phyloP scores from a whole-genome alignment of 2,888 invertebrate genomes.

The Lacanobia oleracea region DNA sequence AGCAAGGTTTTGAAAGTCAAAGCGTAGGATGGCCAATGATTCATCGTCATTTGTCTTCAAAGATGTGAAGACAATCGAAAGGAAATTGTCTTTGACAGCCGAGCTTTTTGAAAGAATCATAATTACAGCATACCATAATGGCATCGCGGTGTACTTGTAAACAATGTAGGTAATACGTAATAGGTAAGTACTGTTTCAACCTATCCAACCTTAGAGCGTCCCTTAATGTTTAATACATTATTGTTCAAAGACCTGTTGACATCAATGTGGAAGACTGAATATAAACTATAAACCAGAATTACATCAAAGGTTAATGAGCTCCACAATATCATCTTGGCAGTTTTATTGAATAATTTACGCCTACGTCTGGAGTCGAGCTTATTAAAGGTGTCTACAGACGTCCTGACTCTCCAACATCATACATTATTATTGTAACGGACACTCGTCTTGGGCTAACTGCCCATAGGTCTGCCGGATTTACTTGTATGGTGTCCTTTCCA shows the following conservation, averaged over 20 bases:
- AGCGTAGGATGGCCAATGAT: conserved; percentile 22
- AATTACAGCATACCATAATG: too few relatives aligned
- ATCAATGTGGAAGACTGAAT: conserved; percentile 14
- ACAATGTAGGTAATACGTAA: too few relatives aligned
- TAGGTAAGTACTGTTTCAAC: too few relatives aligned
- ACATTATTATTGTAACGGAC: conserved; percentile 16
- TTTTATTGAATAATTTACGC: conserved; percentile 45
- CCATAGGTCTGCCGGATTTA: conserved; percentile 25
- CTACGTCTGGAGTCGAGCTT: conserved; percentile 17
- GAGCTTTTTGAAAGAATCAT: not conserved
- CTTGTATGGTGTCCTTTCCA: conserved; percentile 41
- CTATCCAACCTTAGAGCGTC: not conserved
- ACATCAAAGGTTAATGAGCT: conserved; percentile 32
- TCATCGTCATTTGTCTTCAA: conserved; percentile 5
- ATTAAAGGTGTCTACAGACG: conserved; percentile 11
- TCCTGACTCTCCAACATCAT: not conserved
- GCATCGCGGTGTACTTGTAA: too few relatives aligned
- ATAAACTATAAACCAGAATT: conserved; percentile 6
- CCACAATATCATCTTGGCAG: conserved; percentile 15
- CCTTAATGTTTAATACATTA: not conserved
- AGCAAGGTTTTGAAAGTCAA: conserved; percentile 5
- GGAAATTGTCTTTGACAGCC: not conserved
- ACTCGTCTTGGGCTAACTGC: conserved; percentile 5
- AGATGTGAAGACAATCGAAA: conserved; percentile 3
- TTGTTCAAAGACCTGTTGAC: not conserved